Base-by-base conservation (phyloP, 2,113 vertebrate genomes). In the Gallinago media region DNA sequence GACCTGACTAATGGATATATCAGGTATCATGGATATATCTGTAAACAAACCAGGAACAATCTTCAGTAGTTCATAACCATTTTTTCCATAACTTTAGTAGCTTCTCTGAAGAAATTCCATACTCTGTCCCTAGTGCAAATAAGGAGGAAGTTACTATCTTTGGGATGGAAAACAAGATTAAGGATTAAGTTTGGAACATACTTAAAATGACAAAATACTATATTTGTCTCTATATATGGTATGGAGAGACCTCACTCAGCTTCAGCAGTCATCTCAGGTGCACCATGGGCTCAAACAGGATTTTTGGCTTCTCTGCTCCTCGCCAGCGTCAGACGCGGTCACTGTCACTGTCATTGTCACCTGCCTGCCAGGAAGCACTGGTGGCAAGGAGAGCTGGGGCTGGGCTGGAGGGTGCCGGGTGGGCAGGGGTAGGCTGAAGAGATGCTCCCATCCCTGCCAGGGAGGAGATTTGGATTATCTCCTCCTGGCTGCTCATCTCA, bases 361-460 rank as follows among this genome's bases (percentile, higher is more conserved):
- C 54, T 76, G 54, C 58, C 82, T 68, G 75, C 65, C 1, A 32
- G 65, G 74, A 44, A 36, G 67, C 0, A 1, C 73, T 73, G 62
- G 67, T 1, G 5, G 62, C 72, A 42, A 50, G 32, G 46, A 27
- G 18, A 87, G 77, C 58, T 62, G 74, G 42, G 44, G 25, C 44
- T 1, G 9, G 55, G 50, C 55, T 85, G 59, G 54, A 76, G 38
- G 38, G 20, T 54, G 59, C n/a, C n/a, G 59, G 31, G 54, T 0
- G 0, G 11, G 34, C 9, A 3, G 27, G 0, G 2, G 55, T 25
- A 52, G 38, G 50, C 59, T 56, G 65, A 3, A 3, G 77, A 0
- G 1, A 52, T 7, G 44, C 14, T 78, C 66, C 27, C 0, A 0
- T 68, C 14, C 58, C 66, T 66, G 20, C 42, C 1, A 0, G 10